Evolutionary conservation across 2,113 vertebrate genomes (phyloP).

Genomic region (Myrmecophaga tridactyla): DNA sequence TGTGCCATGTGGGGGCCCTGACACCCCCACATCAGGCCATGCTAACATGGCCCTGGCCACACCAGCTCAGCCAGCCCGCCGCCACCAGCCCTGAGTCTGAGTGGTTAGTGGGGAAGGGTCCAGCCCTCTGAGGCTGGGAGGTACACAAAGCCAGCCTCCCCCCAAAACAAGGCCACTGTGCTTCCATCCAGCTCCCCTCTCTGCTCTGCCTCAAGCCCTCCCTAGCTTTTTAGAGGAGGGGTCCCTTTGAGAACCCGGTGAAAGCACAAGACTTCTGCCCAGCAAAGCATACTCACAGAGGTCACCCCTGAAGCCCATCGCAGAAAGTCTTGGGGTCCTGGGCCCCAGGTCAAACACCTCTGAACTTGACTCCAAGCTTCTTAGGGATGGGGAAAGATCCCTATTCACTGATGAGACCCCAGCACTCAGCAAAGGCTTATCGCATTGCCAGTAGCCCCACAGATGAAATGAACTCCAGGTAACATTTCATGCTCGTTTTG

Average conservation of each 20-base stretch:
- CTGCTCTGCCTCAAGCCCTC: too few species aligned
- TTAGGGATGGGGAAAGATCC: neutral
- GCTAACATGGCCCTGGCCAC: fast-evolving
- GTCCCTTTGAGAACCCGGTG: neutral
- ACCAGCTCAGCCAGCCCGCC: neutral
- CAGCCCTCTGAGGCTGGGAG: neutral
- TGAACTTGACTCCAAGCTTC: neutral
- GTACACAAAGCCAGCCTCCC: neutral
- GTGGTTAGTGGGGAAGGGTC: neutral
- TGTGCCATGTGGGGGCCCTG: fast-evolving
- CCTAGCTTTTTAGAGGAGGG: too few species aligned
- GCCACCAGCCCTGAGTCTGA: neutral
- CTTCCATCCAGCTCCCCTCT: neutral
- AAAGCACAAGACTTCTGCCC: neutral
- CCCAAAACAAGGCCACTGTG: fast-evolving
- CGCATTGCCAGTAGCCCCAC: fast-evolving
- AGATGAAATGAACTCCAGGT: fast-evolving
- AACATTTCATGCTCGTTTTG: neutral
- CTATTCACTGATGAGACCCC: too few species aligned
- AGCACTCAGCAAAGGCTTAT: neutral
- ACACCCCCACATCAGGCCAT: fast-evolving
- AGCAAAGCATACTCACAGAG: neutral
- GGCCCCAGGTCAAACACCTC: neutral
- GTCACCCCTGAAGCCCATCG: neutral
- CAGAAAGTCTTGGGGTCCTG: neutral